Evolutionary conservation across 2,888 invertebrate species (phyloP).

Genomic region (Ariolimax columbianus): DNA sequence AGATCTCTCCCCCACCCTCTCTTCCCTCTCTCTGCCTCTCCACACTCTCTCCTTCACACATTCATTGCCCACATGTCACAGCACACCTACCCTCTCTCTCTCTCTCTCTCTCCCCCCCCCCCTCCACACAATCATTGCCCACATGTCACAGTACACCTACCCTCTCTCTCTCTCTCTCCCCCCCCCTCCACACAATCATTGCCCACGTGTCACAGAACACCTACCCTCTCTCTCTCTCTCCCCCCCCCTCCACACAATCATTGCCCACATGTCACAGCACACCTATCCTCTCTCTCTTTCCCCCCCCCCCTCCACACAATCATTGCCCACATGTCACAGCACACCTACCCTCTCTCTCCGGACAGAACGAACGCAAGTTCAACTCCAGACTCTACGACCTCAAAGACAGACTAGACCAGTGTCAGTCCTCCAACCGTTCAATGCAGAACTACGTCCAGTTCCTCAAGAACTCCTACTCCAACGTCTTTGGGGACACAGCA

Average conservation of each 20-base stretch:
- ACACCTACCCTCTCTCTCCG: slow-evolving; percentile 39
- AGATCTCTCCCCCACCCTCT: not conserved
- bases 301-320: too few species aligned
- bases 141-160: not conserved
- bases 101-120: not conserved
- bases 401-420: slow-evolving; percentile 78
- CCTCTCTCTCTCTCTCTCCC: not conserved
- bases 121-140: not conserved
- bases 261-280: too few species aligned
- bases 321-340: not conserved
- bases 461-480: slow-evolving; percentile 78
- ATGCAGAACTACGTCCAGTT: slow-evolving; percentile 80
- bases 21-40: not conserved
- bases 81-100: not conserved
- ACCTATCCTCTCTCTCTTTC: slow-evolving; percentile 1
- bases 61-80: too few species aligned
- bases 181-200: not conserved
- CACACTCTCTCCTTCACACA: not conserved
- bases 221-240: not conserved
- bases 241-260: too few species aligned
- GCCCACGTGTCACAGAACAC: not conserved
- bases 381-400: slow-evolving; percentile 77
- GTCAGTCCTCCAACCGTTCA: slow-evolving; percentile 77
- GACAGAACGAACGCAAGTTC: slow-evolving; percentile 76
- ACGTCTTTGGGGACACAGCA: slow-evolving; percentile 76